Evolutionary conservation across 2,797 vertebrate species (phyloP), one percentile per base, ranked within the genome.

Genomic region (Gephyroberyx darwinii): DNA sequence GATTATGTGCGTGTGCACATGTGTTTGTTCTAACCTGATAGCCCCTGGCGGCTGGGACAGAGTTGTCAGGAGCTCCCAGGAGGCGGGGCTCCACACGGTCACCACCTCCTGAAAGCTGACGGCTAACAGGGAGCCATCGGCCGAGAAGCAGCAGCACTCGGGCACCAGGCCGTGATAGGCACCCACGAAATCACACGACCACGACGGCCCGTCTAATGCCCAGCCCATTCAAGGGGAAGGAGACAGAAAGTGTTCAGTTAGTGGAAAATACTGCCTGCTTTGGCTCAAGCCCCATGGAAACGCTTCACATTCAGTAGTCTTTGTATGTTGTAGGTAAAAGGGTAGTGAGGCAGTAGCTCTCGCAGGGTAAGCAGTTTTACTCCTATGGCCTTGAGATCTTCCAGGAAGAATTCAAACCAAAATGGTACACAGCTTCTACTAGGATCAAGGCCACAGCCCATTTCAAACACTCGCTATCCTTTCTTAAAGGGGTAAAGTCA

Each of bases 171-270:
- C 84, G 86, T 95, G 98, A 71, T 98, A 99, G 85, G 93, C 92
- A 55, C 97, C 96, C 5, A 98, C 95, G 1, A 97, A 99, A 76
- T 98, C 96, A 93, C 98, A 99, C 54, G 91, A 95, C 97, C 98
- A 99, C 77, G 92, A 96, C 41, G 93, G 80, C 35, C 85, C 93
- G 43, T 93, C 91, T 48, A 91, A 90, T 86, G 67, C 13, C 5
- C 9, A 19, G 26, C 37, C 35, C 7, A 6, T 31, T 33, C 13
- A 14, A 65, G 33, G 51, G 55, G 31, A 56, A 31, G 22, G n/a
- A 55, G 54, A 55, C 50, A 20, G 52, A 54, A 16, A 5, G 26
- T 41, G 37, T 4, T 12, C 47, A 66, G 82, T 80, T 74, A 68
- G 47, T 9, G 2, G 8, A 53, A 53, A 53, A 26, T 6, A n/a